Evolutionary conservation across 1,140 invertebrate species (phyloP).

Genomic region (Sitobion miscanthi): DNA sequence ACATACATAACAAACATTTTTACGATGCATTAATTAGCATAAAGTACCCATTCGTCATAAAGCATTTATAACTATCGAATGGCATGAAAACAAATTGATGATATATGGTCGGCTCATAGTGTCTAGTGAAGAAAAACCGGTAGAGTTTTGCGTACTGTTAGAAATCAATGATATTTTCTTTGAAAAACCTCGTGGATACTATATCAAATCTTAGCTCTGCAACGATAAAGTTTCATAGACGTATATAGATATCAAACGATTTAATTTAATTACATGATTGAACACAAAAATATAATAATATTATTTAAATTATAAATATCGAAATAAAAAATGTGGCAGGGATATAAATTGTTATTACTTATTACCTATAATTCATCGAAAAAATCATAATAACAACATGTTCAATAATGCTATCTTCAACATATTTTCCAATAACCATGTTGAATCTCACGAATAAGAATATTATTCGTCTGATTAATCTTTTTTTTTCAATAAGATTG

Average conservation of each 20-base stretch:
- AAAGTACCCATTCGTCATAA: neutral
- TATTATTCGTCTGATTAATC: neutral
- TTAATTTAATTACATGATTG: neutral
- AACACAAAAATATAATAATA: neutral
- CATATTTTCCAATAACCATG: neutral
- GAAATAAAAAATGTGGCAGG: neutral
- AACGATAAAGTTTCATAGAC: neutral
- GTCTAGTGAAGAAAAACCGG: neutral
- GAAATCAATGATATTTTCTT: neutral
- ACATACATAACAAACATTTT: slow-evolving; percentile 4
- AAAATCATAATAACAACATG: neutral
- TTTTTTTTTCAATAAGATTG: neutral
- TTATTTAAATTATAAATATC: neutral
- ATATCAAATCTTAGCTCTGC: neutral
- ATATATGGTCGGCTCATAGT: neutral
- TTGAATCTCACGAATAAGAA: neutral
- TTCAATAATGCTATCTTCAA: neutral
- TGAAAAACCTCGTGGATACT: neutral
- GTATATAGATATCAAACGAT: neutral
- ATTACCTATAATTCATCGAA: neutral
- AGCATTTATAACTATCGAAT: neutral
- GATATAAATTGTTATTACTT: neutral
- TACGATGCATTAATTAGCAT: slow-evolving; percentile 15
- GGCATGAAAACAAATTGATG: slow-evolving; percentile 12
- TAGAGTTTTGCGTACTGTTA: neutral